These are phyloP conservation scores for Venustaconcha ellipsiformis DNA, from an alignment of 1,140 invertebrate genomes.

Conservation along the genomic window DNA sequence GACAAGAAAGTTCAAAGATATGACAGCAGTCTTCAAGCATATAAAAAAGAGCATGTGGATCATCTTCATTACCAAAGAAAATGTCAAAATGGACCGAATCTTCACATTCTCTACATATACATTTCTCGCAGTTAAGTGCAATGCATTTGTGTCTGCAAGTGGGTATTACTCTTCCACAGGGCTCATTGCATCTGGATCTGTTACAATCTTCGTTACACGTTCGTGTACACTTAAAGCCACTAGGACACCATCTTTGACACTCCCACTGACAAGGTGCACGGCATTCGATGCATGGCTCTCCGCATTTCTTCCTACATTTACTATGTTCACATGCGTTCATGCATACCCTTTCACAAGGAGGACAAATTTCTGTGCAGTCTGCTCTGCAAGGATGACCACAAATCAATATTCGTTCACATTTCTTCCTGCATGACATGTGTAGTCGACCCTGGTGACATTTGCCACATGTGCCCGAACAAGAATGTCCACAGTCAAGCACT, in stretches of 20 bases:
- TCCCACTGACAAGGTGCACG: slow-evolving; percentile 67
- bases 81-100: slow-evolving; percentile 70
- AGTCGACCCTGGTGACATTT: slow-evolving; percentile 74
- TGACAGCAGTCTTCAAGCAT: slow-evolving; percentile 38
- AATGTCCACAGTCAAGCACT: slow-evolving; percentile 37
- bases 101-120: slow-evolving; percentile 50
- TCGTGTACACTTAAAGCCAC: slow-evolving; percentile 71
- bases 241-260: slow-evolving; percentile 69
- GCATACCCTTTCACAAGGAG: slow-evolving; percentile 74
- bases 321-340: slow-evolving; percentile 71
- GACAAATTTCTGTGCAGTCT: slow-evolving; percentile 65
- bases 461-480: slow-evolving; percentile 40
- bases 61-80: slow-evolving; percentile 65
- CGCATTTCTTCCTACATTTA: slow-evolving; percentile 73
- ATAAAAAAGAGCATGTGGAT: slow-evolving; percentile 34
- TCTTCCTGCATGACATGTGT: slow-evolving; percentile 68
- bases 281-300: slow-evolving; percentile 73
- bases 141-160: slow-evolving; percentile 76
- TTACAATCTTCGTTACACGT: slow-evolving; percentile 74
- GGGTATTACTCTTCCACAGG: slow-evolving; percentile 44
- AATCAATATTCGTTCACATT: slow-evolving; percentile 48
- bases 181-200: slow-evolving; percentile 68
- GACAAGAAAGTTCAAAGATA: slow-evolving; percentile 24
- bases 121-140: slow-evolving; percentile 76
- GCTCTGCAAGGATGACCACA: slow-evolving; percentile 55